These are phyloP conservation scores for Drosophila nannoptera DNA, from an alignment of 1,140 invertebrate genomes.

Conservation along the genomic window DNA sequence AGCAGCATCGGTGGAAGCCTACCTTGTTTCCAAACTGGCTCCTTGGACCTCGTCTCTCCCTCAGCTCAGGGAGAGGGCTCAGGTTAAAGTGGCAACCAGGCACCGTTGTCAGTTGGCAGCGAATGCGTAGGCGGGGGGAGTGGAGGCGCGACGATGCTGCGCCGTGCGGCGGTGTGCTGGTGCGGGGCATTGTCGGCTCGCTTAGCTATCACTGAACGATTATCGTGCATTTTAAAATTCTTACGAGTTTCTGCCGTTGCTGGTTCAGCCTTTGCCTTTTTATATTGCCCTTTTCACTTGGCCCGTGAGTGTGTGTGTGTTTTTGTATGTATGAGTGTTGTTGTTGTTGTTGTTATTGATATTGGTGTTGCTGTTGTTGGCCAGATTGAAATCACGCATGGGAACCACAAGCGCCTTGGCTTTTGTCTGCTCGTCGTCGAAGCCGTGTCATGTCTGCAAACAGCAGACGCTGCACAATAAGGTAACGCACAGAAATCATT, in stretches of 20 bases:
- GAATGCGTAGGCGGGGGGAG: conserved; percentile 36
- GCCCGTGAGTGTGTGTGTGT: conserved; percentile 24
- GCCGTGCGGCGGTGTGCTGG: conserved; percentile 8
- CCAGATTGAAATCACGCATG: conserved; percentile 75
- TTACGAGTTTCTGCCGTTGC: conserved; percentile 74
- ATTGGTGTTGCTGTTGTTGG: conserved; percentile 40
- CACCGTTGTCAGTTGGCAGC: conserved; percentile 43
- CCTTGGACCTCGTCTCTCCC: conserved; percentile 50
- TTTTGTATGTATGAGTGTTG: conserved; percentile 21
- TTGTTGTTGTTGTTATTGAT: conserved; percentile 33
- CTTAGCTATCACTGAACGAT: conserved; percentile 79
- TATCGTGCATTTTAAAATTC: conserved; percentile 79
- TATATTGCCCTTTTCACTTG: conserved; percentile 67
- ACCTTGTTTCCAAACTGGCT: conserved; percentile 74
- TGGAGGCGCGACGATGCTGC: no score
- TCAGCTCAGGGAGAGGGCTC: conserved; percentile 23
- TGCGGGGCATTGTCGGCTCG: conserved; percentile 71
- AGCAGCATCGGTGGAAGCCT: conserved; percentile 41
- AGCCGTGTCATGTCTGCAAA: conserved; percentile 38
- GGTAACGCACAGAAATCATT: conserved; percentile 11
- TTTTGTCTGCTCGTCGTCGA: conserved; percentile 67
- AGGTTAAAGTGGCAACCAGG: conserved; percentile 63
- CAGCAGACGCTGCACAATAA: conserved; percentile 23
- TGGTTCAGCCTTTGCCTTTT: conserved; percentile 58
- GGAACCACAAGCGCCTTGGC: conserved; percentile 71